Percentiles rank a stretch among this genome's conserved stretches.
These are phyloP conservation scores for Homarus gammarus DNA, from an alignment of 2,888 invertebrate genomes.

Conservation along the genomic window DNA sequence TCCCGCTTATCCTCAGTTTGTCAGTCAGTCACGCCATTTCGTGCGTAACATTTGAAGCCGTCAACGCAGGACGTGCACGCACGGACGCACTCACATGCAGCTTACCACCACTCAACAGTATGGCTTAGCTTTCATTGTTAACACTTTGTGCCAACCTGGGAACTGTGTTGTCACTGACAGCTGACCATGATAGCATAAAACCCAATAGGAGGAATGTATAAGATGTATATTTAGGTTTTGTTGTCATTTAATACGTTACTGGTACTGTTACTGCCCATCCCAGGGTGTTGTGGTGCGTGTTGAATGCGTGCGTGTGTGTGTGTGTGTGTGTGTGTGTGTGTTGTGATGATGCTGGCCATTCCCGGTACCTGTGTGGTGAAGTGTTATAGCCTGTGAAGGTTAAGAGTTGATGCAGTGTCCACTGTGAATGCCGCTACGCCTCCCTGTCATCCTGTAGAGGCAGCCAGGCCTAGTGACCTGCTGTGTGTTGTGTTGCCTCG, in stretches of 20 bases:
- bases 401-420: background rate
- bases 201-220: too few species aligned
- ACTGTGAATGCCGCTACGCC: background rate
- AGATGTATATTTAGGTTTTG: too few species aligned
- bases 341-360: background rate
- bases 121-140: too few species aligned
- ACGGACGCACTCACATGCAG: background rate
- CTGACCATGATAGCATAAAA: too few species aligned
- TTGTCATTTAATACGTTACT: too few species aligned
- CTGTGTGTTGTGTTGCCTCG: background rate
- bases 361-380: background rate
- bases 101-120: too few species aligned
- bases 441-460: background rate
- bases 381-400: background rate
- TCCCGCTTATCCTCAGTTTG: background rate
- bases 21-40: background rate
- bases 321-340: background rate
- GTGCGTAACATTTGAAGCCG: too few species aligned
- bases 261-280: too few species aligned
- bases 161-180: too few species aligned
- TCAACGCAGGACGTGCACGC: constrained; percentile 17
- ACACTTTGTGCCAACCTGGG: too few species aligned
- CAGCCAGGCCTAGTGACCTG: background rate
- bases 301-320: background rate
- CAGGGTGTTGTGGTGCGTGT: too few species aligned